Evolutionary conservation across 2,113 vertebrate species (phyloP).

Genomic region (Oncorhynchus mykiss): DNA sequence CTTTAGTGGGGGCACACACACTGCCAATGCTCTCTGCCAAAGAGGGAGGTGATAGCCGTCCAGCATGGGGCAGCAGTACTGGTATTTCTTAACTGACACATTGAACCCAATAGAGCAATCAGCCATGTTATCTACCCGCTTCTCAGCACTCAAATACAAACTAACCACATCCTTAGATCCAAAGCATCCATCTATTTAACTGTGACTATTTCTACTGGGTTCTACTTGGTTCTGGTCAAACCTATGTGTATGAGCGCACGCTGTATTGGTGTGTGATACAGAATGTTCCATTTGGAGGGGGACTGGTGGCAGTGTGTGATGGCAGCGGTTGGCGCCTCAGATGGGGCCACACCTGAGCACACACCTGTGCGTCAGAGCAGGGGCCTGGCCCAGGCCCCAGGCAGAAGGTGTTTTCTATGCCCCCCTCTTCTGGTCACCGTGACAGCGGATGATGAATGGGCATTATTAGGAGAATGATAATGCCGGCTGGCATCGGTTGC

Average conservation of each 20-base stretch:
- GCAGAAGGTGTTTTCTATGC: constrained; percentile 40
- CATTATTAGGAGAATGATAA: constrained; percentile 69
- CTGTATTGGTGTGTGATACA: background rate
- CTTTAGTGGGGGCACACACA: background rate
- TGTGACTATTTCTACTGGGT: too few species aligned
- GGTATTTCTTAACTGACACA: background rate
- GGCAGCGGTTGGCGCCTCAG: constrained; percentile 14
- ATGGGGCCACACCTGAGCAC: constrained; percentile 40
- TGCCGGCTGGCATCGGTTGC: constrained; percentile 43
- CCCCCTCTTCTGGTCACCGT: constrained; percentile 20
- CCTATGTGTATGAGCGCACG: too few species aligned
- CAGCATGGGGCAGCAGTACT: background rate
- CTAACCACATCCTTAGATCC: background rate
- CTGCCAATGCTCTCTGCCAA: background rate
- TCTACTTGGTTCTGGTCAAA: too few species aligned
- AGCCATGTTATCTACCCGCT: background rate
- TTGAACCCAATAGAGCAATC: background rate
- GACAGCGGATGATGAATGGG: constrained; percentile 76
- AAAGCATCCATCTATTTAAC: too few species aligned
- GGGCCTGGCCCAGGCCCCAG: constrained; percentile 23
- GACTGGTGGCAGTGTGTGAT: constrained; percentile 17
- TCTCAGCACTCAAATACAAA: background rate
- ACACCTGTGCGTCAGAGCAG: constrained; percentile 47
- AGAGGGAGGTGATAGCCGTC: background rate
- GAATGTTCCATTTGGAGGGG: too few species aligned